Conservation (phyloP, 2,888 invertebrate genomes). For the Leucania comma region DNA sequence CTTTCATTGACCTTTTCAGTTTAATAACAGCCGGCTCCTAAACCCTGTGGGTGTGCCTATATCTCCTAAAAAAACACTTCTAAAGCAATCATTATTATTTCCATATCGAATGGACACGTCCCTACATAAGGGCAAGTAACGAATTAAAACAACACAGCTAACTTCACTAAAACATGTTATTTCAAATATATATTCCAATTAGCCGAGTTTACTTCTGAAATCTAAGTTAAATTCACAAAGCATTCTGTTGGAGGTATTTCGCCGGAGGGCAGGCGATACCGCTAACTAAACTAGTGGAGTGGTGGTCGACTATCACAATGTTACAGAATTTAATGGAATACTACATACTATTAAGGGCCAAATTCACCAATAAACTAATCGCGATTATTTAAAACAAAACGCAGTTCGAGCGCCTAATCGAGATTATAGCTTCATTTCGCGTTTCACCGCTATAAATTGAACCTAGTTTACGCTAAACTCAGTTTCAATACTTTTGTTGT, state of each 20-base stretch:
- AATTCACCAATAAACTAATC: no score
- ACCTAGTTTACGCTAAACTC: no score
- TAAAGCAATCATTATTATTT: conserved; percentile 21
- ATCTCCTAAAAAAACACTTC: conserved; percentile 30
- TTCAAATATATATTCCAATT: conserved; percentile 88
- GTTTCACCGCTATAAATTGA: no score
- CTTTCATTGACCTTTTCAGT: not conserved
- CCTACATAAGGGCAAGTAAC: conserved; percentile 9
- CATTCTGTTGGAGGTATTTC: conserved; percentile 77
- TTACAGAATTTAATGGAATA: conserved; percentile 70
- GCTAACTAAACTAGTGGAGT: conserved; percentile 77
- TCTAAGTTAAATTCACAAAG: conserved; percentile 86
- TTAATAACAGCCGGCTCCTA: conserved; percentile 1
- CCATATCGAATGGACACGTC: conserved; percentile 16
- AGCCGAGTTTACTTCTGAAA: conserved; percentile 84
- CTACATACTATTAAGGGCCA: no score
- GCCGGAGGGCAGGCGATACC: conserved; percentile 75
- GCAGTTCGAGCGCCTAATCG: no score
- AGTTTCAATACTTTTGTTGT: no score
- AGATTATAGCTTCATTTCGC: no score
- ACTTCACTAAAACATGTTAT: conserved; percentile 75
- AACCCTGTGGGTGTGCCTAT: not conserved
- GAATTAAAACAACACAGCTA: conserved; percentile 60
- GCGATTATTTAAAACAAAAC: no score
- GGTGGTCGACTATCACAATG: conserved; percentile 70